A percentile compares a stretch with the other conserved stretches of the same genome.
These are phyloP conservation scores for Potamarius usumacintae DNA, from an alignment of 2,113 vertebrate species.

Conservation along the genomic window DNA sequence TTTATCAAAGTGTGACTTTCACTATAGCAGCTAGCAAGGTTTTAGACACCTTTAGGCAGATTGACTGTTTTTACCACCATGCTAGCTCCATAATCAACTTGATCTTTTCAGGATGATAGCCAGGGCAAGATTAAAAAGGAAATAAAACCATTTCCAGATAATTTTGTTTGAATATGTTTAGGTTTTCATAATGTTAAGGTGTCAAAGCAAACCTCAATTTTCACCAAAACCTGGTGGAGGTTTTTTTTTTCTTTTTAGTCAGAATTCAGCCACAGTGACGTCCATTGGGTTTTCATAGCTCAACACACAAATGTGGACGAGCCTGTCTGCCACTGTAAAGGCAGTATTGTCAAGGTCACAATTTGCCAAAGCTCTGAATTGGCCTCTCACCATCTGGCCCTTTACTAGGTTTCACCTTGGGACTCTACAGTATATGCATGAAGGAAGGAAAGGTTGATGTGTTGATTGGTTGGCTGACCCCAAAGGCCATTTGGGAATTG, in stretches of 20 bases:
- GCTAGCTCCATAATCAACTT: background rate
- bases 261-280: background rate
- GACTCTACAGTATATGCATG: background rate
- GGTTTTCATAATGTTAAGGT: too few relatives aligned
- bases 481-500: background rate
- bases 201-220: background rate
- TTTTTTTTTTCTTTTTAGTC: too few relatives aligned
- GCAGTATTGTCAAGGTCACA: background rate
- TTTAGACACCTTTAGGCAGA: background rate
- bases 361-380: background rate
- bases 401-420: background rate
- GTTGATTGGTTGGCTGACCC: background rate
- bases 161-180: background rate
- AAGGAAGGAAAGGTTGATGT: constrained; percentile 4
- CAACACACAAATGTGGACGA: background rate
- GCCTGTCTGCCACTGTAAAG: background rate
- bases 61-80: background rate
- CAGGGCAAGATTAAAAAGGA: background rate
- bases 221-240: background rate
- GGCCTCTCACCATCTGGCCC: background rate
- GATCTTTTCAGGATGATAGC: background rate
- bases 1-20: background rate
- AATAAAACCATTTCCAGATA: background rate
- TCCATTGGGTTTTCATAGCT: background rate
- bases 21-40: background rate